Evolutionary conservation across 1,140 invertebrate genomes (phyloP), one percentile per base, ranked within the genome.

Genomic region (Pseudomyrmex flavicornis): DNA sequence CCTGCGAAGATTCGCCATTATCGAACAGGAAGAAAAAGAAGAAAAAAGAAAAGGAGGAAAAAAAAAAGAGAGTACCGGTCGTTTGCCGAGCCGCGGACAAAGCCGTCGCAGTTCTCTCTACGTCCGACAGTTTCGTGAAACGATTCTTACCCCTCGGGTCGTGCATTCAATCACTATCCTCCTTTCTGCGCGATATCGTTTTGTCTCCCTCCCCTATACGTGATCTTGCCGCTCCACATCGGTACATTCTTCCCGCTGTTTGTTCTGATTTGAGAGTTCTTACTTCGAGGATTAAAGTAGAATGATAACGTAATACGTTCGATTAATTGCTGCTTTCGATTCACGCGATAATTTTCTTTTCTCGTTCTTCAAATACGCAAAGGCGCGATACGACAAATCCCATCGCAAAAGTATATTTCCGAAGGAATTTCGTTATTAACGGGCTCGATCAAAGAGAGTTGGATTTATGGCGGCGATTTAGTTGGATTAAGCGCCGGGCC

Each of bases 111-210:
- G 76, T 80, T 80, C 66, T 52, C 66, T 80, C 66, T 72, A 80
- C 66, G 76, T 80, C 26, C 20, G 76, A 80, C 46, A 80, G 76
- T 80, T 80, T 80, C 76, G 76, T 70, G 76, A 80, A 80, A 80
- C 76, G 76, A 80, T 80, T 80, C 76, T 80, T 80, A 72, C 76
- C 54, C 54, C 66, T 44, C 54, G 44, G 20, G 22, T 80, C 76
- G 66, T 80, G 76, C 76, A 72, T 80, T 80, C 76, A 80, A 80
- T 80, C 76, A 80, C 76, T 72, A 80, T 61, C 44, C 76, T 80
- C 66, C 76, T 70, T 80, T 80, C 76, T 80, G 12, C 76, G 20
- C 66, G 44, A 66, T 72, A 52, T 80, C 76, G 54, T 72, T 79
- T 48, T 80, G 72, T 70, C 66, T 72, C 72, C 59, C 13, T 20